Evolutionary conservation across 1,140 invertebrate genomes (phyloP), one percentile per base, ranked within the genome.

Genomic region (Laupala kohalensis): DNA sequence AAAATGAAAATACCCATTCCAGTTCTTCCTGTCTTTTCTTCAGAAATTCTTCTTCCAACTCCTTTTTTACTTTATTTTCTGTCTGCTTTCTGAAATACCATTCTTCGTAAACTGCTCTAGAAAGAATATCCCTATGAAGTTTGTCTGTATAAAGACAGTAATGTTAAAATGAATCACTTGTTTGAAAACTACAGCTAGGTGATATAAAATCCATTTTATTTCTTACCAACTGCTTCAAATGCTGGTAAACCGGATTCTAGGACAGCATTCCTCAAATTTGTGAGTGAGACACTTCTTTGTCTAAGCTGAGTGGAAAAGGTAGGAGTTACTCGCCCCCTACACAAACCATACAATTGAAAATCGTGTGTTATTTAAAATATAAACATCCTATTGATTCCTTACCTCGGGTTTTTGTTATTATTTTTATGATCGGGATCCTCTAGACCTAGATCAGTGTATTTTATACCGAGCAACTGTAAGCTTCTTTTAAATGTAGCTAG

Each of bases 81-180:
- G 37, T 53, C 19, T 53, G 68, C 65, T 76, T 76, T 26, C 69
- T 72, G 69, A 76, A 76, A 29, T 76, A 76, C 75, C 75, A 76
- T 37, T 75, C 75, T 69, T 76, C 75, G 67, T 76, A 76, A 12
- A 75, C 74, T 5, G 75, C 75, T 37, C 72, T 73, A 12, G 75
- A 67, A 0, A 76, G 25, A 12, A 74, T 66, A 26, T 71, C 64
- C 53, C 71, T n/a, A 25, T 75, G 70, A 6, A 66, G 9, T 66
- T 66, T 24, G 9, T 66, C 64, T 66, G 64, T 13, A 66, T 13
- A 13, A 63, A 63, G 23, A 66, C 13, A 24, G 1, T 13, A 66
- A 27, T 13, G 3, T 53, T 13, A 53, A 53, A 0, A 53, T 9
- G 37, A 53, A 53, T 13, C 37, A 13, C 1, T 53, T 53, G 19